phyloP scores from a whole-genome alignment of 2,113 vertebrate genomes.

The Clarias gariepinus region DNA sequence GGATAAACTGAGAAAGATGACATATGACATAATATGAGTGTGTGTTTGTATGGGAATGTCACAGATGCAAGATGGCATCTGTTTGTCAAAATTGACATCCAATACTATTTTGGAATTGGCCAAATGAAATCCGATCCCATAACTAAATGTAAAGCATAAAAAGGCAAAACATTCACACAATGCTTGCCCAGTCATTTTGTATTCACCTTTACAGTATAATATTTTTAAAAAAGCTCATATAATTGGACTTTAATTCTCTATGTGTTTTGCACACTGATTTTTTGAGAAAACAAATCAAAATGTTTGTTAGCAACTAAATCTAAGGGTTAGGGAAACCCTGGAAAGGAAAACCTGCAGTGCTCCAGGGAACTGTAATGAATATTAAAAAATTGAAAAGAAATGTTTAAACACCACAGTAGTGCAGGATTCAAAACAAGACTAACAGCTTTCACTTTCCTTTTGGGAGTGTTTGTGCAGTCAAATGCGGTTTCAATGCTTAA shows the following conservation, averaged over 20 bases:
- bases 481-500: background rate
- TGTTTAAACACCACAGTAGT: background rate
- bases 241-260: background rate
- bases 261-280: background rate
- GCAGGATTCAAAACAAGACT: background rate
- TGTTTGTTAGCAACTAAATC: background rate
- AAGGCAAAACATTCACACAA: background rate
- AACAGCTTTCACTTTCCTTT: background rate
- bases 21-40: background rate
- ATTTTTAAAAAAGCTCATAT: background rate
- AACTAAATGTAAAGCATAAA: background rate
- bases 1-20: conserved; percentile 15
- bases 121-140: background rate
- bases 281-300: background rate
- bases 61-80: background rate
- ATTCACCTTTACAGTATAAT: background rate
- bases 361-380: background rate
- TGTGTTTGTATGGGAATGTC: background rate
- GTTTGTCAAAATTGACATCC: background rate
- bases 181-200: background rate
- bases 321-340: too few species aligned
- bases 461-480: background rate
- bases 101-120: background rate
- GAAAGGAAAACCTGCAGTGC: background rate
- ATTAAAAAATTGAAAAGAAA: background rate